Conservation (phyloP, 2,888 invertebrate genomes). For the Druceiella hillmani region DNA sequence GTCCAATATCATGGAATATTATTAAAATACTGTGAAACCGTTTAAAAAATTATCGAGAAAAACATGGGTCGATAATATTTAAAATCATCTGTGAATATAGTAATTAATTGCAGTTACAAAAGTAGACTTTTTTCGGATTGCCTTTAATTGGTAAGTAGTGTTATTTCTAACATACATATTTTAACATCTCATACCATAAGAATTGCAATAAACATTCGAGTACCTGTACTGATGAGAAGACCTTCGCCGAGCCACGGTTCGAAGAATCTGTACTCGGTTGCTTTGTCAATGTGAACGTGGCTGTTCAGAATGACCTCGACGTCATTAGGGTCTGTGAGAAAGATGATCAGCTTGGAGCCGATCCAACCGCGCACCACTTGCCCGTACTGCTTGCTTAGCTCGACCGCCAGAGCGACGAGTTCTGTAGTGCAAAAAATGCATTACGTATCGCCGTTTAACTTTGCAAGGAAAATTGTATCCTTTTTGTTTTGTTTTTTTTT, state of each 20-base stretch:
- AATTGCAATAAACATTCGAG: too few relatives aligned
- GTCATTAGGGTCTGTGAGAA: slow-evolving; percentile 63
- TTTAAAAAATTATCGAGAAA: too few relatives aligned
- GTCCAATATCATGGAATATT: too few relatives aligned
- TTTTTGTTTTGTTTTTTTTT: too few relatives aligned
- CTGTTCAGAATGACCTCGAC: slow-evolving; percentile 71
- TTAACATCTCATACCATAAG: too few relatives aligned
- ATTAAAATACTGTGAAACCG: too few relatives aligned
- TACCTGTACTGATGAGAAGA: slow-evolving; percentile 67
- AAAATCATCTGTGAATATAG: neutral
- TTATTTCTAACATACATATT: neutral
- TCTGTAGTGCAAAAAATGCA: slow-evolving; percentile 42
- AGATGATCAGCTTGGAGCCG: slow-evolving; percentile 62
- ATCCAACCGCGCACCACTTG: slow-evolving; percentile 58
- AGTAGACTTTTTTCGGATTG: too few relatives aligned
- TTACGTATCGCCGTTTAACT: too few relatives aligned
- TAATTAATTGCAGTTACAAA: neutral
- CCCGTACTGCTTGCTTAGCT: slow-evolving; percentile 47
- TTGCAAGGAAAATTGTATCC: too few relatives aligned
- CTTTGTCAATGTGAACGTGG: slow-evolving; percentile 69
- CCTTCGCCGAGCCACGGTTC: slow-evolving; percentile 79
- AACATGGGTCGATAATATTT: too few relatives aligned
- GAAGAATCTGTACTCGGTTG: slow-evolving; percentile 67
- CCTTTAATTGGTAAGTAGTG: too few relatives aligned
- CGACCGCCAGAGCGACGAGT: slow-evolving; percentile 47